Evolutionary conservation across 2,888 invertebrate genomes (phyloP).

Genomic region (Agonopterix arenella): DNA sequence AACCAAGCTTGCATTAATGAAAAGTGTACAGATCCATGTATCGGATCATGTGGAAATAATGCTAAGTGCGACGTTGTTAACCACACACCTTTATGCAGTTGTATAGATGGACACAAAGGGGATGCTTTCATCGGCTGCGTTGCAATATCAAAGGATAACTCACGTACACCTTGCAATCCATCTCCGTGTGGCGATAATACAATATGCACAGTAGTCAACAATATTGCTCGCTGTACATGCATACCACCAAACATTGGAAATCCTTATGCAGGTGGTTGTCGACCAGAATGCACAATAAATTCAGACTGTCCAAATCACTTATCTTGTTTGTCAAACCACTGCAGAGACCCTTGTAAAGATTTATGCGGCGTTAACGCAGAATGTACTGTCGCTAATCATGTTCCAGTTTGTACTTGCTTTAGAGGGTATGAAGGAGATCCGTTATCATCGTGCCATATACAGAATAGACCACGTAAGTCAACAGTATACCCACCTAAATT

Average conservation of each 20-base stretch:
- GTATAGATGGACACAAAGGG: conserved; percentile 85
- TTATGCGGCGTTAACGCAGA: conserved; percentile 90
- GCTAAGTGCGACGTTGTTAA: conserved; percentile 87
- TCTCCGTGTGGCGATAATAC: conserved; percentile 92
- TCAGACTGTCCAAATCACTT: conserved; percentile 87
- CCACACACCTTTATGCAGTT: conserved; percentile 89
- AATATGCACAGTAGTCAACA: conserved; percentile 83
- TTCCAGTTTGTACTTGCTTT: conserved; percentile 88
- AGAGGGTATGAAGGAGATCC: conserved; percentile 89
- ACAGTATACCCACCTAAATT: not conserved
- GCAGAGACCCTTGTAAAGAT: conserved; percentile 90
- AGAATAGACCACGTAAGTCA: conserved; percentile 74
- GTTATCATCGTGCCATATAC: conserved; percentile 84
- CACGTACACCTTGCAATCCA: conserved; percentile 82
- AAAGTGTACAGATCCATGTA: conserved; percentile 89
- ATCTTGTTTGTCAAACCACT: conserved; percentile 89
- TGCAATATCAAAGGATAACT: conserved; percentile 59
- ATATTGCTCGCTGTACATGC: conserved; percentile 86
- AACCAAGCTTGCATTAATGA: conserved; percentile 88
- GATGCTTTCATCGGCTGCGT: conserved; percentile 91
- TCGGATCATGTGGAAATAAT: conserved; percentile 85
- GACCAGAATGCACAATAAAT: conserved; percentile 90
- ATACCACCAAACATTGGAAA: conserved; percentile 93
- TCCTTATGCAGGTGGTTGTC: conserved; percentile 89
- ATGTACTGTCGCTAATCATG: conserved; percentile 88